phyloP scores from a whole-genome alignment of 1,140 invertebrate genomes.

The Mylabris phalerata region DNA sequence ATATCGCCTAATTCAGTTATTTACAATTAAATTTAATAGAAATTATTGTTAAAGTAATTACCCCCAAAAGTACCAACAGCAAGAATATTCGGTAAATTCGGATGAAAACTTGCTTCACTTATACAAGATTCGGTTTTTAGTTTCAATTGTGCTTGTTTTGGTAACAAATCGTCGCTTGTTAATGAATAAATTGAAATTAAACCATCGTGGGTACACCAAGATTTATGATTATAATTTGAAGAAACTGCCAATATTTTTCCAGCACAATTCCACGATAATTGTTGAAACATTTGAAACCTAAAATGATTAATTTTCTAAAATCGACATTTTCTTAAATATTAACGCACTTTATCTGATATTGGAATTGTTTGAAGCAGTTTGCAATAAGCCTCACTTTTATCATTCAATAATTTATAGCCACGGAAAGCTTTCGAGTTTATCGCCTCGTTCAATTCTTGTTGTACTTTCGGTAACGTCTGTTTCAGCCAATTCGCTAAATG shows the following conservation, averaged over 20 bases:
- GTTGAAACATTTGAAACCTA: slow-evolving; percentile 19
- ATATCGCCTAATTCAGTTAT: slow-evolving; percentile 26
- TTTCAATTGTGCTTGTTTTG: slow-evolving; percentile 24
- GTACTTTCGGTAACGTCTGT: slow-evolving; percentile 32
- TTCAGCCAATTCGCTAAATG: slow-evolving; percentile 33
- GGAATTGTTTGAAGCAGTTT: neutral
- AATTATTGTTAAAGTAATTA: neutral
- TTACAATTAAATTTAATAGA: neutral
- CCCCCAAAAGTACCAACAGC: neutral
- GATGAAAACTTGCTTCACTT: slow-evolving; percentile 31
- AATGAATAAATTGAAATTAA: slow-evolving; percentile 21
- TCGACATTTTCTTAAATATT: slow-evolving; percentile 1
- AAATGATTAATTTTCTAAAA: neutral
- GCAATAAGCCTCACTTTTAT: slow-evolving; percentile 11
- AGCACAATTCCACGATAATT: slow-evolving; percentile 33
- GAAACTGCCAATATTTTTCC: slow-evolving; percentile 33
- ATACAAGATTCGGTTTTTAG: slow-evolving; percentile 32
- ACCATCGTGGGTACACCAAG: slow-evolving; percentile 38
- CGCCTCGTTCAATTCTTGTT: slow-evolving; percentile 31
- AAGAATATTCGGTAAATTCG: slow-evolving; percentile 17
- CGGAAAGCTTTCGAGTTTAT: slow-evolving; percentile 30
- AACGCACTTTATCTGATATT: neutral
- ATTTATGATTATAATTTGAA: slow-evolving; percentile 30
- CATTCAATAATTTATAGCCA: slow-evolving; percentile 24
- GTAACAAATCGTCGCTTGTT: slow-evolving; percentile 26